Conservation (phyloP, 2,797 vertebrate species). For the Lacerta viridis region DNA sequence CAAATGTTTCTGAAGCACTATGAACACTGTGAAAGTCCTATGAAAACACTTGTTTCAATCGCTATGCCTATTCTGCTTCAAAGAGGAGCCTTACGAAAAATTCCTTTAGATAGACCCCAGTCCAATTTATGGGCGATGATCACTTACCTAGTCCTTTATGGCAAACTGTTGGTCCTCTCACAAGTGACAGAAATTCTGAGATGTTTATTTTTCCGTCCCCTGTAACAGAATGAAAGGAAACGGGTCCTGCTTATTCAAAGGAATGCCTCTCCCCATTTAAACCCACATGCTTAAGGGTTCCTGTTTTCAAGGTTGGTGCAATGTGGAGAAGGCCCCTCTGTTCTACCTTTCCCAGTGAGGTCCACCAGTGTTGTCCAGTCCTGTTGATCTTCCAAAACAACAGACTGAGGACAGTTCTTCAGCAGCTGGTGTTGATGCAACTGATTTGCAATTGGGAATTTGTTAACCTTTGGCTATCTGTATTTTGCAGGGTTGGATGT, state of each 20-base stretch:
- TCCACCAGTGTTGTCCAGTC: neutral
- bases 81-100: neutral
- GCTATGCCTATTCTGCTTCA: neutral
- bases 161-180: conserved; percentile 41
- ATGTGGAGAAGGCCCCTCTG: neutral
- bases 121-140: neutral
- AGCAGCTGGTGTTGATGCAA: neutral
- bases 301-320: neutral
- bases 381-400: neutral
- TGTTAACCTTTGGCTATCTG: neutral
- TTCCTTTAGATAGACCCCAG: neutral
- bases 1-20: neutral
- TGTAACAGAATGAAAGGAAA: conserved; percentile 41
- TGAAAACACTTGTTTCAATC: neutral
- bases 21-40: neutral
- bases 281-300: neutral
- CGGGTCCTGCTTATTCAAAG: neutral
- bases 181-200: conserved; percentile 52
- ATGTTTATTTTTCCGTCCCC: conserved; percentile 60
- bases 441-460: neutral
- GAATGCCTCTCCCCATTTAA: neutral
- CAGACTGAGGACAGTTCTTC: neutral
- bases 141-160: conserved; percentile 45
- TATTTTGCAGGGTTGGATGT: neutral
- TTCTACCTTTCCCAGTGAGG: no score